Evolutionary conservation across 2,797 vertebrate genomes (phyloP), one percentile per base, ranked within the genome.

Genomic region (Sardinella longiceps): DNA sequence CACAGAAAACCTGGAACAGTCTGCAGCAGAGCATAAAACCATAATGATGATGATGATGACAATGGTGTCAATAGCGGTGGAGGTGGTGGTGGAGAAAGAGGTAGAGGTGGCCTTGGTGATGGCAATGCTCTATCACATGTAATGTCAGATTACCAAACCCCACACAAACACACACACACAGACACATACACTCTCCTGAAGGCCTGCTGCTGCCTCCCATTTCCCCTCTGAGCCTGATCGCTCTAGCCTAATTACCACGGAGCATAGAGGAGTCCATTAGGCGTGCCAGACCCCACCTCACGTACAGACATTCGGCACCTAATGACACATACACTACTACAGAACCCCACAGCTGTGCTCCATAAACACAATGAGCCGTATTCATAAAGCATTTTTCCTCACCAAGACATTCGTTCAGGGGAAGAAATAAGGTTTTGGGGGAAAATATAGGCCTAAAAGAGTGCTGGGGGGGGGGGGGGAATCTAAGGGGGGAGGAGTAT

Each of bases 201-300:
- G 81, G n/a, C 53, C 81, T 12, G 28, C 39, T 56, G 37, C 25
- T 30, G 37, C 39, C 11, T 30, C 74, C 50, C 18, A 33, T 77
- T 77, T 77, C 51, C 30, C 63, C 66, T 74, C 46, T 77, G 60
- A 46, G 74, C 74, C 63, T 83, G 82, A 83, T 83, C 66, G 46
- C 46, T 25, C 51, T 80, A 77, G 70, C 70, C 70, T 77, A 83
- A 83, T 83, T 74, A 83, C 83, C 83, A 83, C 28, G 33, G 66
- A 23, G 74, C 70, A 83, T 83, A 74, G 83, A 83, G 30, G 63
- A 74, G 28, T 74, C 74, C 83, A 83, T 83, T 83, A 83, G 83
- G 83, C 74, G 74, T 83, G 83, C 74, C 70, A 83, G 63, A 74
- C 83, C 83, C 82, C 66, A 74, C 63, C 74, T 83, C 83, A 80